phyloP scores from a whole-genome alignment of 2,113 vertebrate genomes.

The Centropus unirufus region DNA sequence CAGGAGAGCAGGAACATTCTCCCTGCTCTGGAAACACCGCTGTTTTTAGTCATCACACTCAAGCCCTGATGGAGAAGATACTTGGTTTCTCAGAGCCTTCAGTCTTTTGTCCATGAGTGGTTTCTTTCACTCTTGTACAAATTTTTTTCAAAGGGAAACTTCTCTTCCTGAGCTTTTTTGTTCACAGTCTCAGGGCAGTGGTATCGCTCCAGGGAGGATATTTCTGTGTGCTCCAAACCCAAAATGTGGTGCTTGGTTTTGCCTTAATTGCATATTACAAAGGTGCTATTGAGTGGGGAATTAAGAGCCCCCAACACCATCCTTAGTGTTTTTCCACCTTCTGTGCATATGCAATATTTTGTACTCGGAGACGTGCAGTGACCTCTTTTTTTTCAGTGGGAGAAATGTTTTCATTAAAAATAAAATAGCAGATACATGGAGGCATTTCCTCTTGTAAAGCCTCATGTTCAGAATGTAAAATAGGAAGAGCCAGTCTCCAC shows the following conservation, averaged over 20 bases:
- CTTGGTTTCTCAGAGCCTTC: neutral
- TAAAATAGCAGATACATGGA: conserved; percentile 55
- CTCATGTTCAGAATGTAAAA: conserved; percentile 52
- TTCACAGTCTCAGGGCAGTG: neutral
- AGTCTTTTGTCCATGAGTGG: neutral
- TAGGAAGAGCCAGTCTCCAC: neutral
- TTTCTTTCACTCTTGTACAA: neutral
- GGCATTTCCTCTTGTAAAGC: conserved; percentile 35
- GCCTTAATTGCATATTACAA: neutral
- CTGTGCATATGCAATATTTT: conserved; percentile 4
- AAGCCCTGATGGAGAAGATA: neutral
- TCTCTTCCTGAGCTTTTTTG: accelerated
- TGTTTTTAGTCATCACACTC: neutral
- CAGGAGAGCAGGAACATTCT: neutral
- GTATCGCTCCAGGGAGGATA: neutral
- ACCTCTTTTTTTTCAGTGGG: conserved; percentile 43
- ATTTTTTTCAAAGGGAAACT: neutral
- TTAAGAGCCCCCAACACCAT: neutral
- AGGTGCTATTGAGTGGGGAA: neutral
- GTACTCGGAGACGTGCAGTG: neutral
- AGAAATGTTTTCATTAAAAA: conserved; percentile 68
- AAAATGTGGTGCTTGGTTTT: neutral
- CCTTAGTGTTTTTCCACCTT: neutral
- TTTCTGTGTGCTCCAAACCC: neutral
- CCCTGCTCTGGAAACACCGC: neutral